A percentile compares a stretch with the other conserved stretches of the same genome.
Conservation (phyloP, 1,140 invertebrate species). For the Aphaenogaster floridana region DNA sequence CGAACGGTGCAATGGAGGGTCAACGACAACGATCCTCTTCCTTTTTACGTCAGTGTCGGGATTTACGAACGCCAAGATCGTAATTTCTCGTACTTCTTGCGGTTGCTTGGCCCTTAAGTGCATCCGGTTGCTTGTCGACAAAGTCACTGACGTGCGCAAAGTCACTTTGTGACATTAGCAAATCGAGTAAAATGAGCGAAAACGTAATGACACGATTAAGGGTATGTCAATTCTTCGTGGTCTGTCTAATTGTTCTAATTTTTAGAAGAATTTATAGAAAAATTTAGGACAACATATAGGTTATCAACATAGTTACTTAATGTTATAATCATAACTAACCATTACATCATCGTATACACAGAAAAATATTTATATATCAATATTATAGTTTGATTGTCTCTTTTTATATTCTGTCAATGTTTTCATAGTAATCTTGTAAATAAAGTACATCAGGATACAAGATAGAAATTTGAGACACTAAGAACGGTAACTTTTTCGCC, state of each 20-base stretch:
- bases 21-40: constrained; percentile 39
- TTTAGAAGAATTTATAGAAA: background rate
- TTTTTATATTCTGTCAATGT: background rate
- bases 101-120: constrained; percentile 13
- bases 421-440: background rate
- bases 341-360: too few relatives aligned
- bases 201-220: background rate
- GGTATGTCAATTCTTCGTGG: background rate
- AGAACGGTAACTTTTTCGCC: background rate
- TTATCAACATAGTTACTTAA: background rate
- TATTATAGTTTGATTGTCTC: background rate
- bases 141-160: background rate
- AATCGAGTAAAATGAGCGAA: background rate
- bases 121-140: constrained; percentile 18
- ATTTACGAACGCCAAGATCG: constrained; percentile 36
- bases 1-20: constrained; percentile 8
- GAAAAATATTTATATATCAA: background rate
- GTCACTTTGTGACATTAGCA: constrained; percentile 8
- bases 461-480: background rate
- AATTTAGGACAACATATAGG: background rate
- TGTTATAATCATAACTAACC: background rate
- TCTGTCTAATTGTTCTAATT: background rate
- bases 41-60: constrained; percentile 31
- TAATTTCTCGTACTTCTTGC: constrained; percentile 33
- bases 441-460: background rate